Base-by-base conservation (phyloP, 2,113 vertebrate species). In the Corvus moneduloides region DNA sequence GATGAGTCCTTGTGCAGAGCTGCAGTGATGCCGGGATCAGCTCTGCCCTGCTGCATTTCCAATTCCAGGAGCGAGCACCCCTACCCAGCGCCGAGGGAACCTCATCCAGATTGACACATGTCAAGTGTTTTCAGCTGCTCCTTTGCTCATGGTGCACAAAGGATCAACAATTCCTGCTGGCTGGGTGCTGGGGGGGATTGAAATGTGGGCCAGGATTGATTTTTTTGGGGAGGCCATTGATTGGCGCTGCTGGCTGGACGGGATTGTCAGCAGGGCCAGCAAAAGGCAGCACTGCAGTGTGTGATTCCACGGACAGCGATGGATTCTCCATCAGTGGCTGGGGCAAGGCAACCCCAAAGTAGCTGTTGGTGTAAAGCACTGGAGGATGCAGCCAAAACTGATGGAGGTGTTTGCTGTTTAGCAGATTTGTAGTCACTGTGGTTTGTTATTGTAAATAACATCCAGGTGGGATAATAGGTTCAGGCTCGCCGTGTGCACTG, bases 31-130 rank as follows among this genome's bases (percentile, higher is more conserved):
- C 30, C 22, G 51, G 26, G 30, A 37, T 37, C 1, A 7, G 32
- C n/a, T 54, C 30, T 68, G 78, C 28, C 35, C 41, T 4, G 46
- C 15, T 46, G 82, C 16, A 0, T 80, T 77, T 77, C 54, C 51
- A 23, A 0, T 41, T 13, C 26, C 27, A 26, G 85, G 58, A 63
- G 56, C 1, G 26, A 27, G 20, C 76, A 37, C 10, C 15, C 6
- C 0, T 28, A 6, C 30, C 17, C n/a, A 5, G 48, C 0, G 1
- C 28, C 3, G 23, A 32, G n/a, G 58, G 39, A 41, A 28, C 81
- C 71, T 84, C 72, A 41, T 39, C 22, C 1, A 1, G 10, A 16
- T 1, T 43, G 63, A 37, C 41, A 49, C 39, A 22, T 20, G 37
- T 64, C 22, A 20, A 66, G 68, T 44, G 76, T 58, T 71, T 86